Percentiles rank a stretch among this genome's conserved stretches.
Conservation (phyloP, 2,113 vertebrate species). For the Callopanchax toddi region DNA sequence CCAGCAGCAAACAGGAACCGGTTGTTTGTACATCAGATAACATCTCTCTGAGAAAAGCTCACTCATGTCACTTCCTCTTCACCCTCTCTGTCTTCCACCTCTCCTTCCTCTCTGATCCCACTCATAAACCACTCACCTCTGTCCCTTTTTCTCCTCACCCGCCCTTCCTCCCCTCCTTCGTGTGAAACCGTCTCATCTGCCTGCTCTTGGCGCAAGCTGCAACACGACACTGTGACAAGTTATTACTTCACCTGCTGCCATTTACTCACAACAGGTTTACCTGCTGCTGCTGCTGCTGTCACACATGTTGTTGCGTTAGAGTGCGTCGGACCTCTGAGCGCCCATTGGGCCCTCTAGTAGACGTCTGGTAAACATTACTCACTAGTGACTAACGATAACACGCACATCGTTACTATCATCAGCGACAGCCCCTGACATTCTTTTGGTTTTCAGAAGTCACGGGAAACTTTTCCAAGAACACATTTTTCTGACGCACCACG, state of each 20-base stretch:
- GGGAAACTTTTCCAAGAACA: no score
- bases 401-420: slow-evolving; percentile 8
- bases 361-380: slow-evolving; percentile 26
- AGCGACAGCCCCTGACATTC: no score
- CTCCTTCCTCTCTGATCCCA: not conserved
- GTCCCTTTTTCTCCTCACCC: slow-evolving; percentile 18
- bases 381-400: slow-evolving; percentile 14
- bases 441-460: no score
- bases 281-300: slow-evolving; percentile 46
- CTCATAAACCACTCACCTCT: slow-evolving; percentile 27
- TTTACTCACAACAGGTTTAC: slow-evolving; percentile 76
- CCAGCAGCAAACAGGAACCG: slow-evolving; percentile 24
- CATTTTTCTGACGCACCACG: slow-evolving; percentile 32
- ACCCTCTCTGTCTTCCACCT: not conserved
- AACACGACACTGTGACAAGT: slow-evolving; percentile 76
- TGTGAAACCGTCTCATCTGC: slow-evolving; percentile 73
- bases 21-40: slow-evolving; percentile 5
- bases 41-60: slow-evolving; percentile 10
- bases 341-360: no score
- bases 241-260: slow-evolving; percentile 76
- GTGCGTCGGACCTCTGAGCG: not conserved
- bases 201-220: slow-evolving; percentile 71
- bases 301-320: not conserved
- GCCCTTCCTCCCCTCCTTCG: slow-evolving; percentile 49
- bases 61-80: slow-evolving; percentile 14